Evolutionary conservation across 2,113 vertebrate genomes (phyloP).

Genomic region (Bujurquina vittata): DNA sequence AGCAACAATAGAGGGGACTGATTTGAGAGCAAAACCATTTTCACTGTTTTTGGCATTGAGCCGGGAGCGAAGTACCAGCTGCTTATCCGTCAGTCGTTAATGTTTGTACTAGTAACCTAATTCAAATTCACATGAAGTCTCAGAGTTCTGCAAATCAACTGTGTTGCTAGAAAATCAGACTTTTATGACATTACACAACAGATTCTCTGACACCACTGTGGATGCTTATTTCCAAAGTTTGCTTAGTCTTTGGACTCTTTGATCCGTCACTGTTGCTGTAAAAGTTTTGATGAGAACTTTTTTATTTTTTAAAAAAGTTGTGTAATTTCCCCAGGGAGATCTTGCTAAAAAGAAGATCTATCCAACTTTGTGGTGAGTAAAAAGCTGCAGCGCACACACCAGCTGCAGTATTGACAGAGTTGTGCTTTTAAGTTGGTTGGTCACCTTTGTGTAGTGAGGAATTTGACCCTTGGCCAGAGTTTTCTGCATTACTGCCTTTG

Average conservation of each 20-base stretch:
- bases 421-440: background rate
- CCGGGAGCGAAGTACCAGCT: background rate
- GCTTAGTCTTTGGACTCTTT: slow-evolving; percentile 47
- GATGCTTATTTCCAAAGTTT: background rate
- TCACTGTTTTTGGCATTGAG: background rate
- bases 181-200: background rate
- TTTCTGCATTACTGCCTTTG: slow-evolving; percentile 2
- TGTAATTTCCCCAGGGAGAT: slow-evolving; percentile 79
- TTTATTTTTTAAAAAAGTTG: background rate
- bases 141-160: background rate
- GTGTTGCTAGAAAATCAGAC: background rate
- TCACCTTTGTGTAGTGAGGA: background rate
- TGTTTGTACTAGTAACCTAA: background rate
- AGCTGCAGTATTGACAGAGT: background rate
- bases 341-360: slow-evolving; percentile 90
- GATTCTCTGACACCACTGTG: background rate
- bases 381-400: background rate
- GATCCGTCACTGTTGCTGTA: background rate
- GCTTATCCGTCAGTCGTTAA: background rate
- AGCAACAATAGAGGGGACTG: background rate
- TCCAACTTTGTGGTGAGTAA: slow-evolving; percentile 85
- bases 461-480: slow-evolving; percentile 15
- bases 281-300: background rate
- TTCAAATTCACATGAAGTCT: background rate
- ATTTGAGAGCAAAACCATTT: background rate